Conservation (phyloP, 2,888 invertebrate genomes). For the Trichogramma dendrolimi region DNA sequence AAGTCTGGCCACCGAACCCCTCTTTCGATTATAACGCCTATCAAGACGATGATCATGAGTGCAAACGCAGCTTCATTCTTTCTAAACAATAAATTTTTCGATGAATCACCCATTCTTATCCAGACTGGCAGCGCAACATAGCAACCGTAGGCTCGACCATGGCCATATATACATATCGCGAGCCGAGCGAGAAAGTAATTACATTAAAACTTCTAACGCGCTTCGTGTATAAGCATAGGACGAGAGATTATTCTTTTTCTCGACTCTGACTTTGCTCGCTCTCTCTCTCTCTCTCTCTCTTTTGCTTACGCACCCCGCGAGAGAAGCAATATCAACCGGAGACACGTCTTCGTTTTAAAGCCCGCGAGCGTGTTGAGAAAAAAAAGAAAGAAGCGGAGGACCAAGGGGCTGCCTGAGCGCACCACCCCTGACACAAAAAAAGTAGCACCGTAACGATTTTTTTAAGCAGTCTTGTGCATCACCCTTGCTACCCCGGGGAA, state of each 20-base stretch:
- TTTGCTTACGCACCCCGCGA: not conserved
- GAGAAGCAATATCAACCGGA: too few relatives aligned
- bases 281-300: constrained; percentile 3
- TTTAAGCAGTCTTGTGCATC: constrained; percentile 11
- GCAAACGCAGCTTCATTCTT: not conserved
- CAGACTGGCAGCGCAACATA: not conserved
- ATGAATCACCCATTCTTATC: constrained; percentile 3
- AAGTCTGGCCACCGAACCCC: too few relatives aligned
- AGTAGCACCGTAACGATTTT: constrained; percentile 27
- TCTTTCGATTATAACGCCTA: too few relatives aligned
- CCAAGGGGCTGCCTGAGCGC: not conserved
- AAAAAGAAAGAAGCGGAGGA: constrained; percentile 28
- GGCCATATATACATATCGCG: too few relatives aligned
- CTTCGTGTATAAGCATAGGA: not conserved
- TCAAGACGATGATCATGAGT: not conserved
- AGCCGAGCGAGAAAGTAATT: constrained; percentile 18
- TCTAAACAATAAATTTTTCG: constrained; percentile 2
- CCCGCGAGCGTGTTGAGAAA: constrained; percentile 11
- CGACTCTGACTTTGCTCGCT: constrained; percentile 1
- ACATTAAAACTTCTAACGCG: constrained; percentile 22
- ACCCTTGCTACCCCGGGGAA: not conserved
- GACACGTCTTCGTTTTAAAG: too few relatives aligned
- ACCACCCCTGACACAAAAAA: constrained; percentile 4
- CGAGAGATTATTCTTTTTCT: constrained; percentile 12
- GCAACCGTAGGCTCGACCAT: not conserved